A percentile compares a stretch with the other conserved stretches of the same genome.
These are phyloP conservation scores for Semnornis frantzii DNA, from an alignment of 2,113 vertebrate genomes.

Conservation along the genomic window DNA sequence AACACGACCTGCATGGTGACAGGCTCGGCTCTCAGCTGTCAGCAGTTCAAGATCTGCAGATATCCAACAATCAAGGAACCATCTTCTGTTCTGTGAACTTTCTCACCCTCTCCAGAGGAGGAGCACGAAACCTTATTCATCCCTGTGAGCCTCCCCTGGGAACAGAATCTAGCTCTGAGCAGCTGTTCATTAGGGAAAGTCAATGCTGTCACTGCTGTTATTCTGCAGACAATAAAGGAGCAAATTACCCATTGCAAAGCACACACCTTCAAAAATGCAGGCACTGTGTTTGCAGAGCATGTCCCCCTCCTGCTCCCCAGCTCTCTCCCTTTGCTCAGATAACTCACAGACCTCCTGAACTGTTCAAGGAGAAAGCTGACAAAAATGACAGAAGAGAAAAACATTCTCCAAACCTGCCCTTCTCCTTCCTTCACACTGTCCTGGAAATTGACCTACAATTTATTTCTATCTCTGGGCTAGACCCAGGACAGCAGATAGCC, in stretches of 20 bases:
- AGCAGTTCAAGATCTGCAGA: slow-evolving; percentile 32
- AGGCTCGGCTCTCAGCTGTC: slow-evolving; percentile 30
- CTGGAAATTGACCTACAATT: not conserved
- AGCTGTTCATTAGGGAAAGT: slow-evolving; percentile 70
- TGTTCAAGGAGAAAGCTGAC: not conserved
- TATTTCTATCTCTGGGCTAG: not conserved
- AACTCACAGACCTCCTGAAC: not conserved
- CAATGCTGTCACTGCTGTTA: slow-evolving; percentile 64
- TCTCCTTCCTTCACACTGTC: not conserved
- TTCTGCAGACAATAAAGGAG: slow-evolving; percentile 65
- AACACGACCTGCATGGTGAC: slow-evolving; percentile 4
- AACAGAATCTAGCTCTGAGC: slow-evolving; percentile 56
- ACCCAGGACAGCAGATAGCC: not conserved
- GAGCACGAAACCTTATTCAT: slow-evolving; percentile 68
- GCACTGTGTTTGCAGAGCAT: not conserved
- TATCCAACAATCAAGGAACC: slow-evolving; percentile 8
- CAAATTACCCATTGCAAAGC: slow-evolving; percentile 59
- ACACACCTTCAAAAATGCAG: slow-evolving; percentile 51
- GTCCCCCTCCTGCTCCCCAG: not conserved
- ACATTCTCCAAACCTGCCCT: not conserved
- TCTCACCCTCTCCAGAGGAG: slow-evolving; percentile 65
- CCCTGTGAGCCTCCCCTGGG: not conserved
- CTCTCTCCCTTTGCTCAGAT: not conserved
- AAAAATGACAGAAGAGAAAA: not conserved
- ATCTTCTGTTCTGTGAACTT: slow-evolving; percentile 55